These are phyloP conservation scores for Kryptolebias marmoratus DNA, from an alignment of 2,113 vertebrate genomes.

Conservation along the genomic window DNA sequence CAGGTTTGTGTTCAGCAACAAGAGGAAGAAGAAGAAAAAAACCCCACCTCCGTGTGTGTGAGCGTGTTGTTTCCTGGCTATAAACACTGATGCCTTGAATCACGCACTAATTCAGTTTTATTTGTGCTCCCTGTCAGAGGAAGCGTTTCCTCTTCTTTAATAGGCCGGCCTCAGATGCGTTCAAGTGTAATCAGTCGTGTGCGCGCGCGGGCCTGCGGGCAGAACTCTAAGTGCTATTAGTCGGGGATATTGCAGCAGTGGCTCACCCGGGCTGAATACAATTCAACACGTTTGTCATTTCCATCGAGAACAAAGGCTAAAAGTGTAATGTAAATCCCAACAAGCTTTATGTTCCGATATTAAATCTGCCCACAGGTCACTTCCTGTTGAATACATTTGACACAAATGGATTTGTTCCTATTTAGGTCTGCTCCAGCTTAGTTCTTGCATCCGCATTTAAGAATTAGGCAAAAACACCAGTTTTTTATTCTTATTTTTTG, in stretches of 20 bases:
- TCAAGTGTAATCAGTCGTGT: conserved; percentile 21
- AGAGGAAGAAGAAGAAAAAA: background rate
- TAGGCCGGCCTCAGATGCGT: conserved; percentile 28
- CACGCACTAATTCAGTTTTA: conserved; percentile 58
- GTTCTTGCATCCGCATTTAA: no score
- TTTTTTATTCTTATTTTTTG: no score
- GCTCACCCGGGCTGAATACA: conserved; percentile 60
- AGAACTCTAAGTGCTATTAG: conserved; percentile 66
- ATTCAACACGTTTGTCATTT: conserved; percentile 60
- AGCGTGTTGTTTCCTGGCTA: background rate
- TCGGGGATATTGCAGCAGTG: conserved; percentile 65
- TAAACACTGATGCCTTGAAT: conserved; percentile 48
- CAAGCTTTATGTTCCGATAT: conserved; percentile 47
- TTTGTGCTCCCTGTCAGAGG: conserved; percentile 45
- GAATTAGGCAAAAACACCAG: no score
- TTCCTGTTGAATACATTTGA: conserved; percentile 32
- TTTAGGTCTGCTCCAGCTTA: background rate
- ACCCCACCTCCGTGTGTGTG: background rate
- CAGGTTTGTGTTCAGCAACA: background rate
- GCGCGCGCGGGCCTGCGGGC: conserved; percentile 38
- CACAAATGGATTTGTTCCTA: background rate
- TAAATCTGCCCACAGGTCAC: conserved; percentile 19
- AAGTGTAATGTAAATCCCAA: conserved; percentile 63
- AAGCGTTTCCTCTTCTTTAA: conserved; percentile 43
- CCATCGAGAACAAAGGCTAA: conserved; percentile 55